A percentile compares a stretch with the other conserved stretches of the same genome.
These are phyloP conservation scores for Brachionus asplanchnoidis DNA, from an alignment of 1,140 invertebrate genomes.

Conservation along the genomic window DNA sequence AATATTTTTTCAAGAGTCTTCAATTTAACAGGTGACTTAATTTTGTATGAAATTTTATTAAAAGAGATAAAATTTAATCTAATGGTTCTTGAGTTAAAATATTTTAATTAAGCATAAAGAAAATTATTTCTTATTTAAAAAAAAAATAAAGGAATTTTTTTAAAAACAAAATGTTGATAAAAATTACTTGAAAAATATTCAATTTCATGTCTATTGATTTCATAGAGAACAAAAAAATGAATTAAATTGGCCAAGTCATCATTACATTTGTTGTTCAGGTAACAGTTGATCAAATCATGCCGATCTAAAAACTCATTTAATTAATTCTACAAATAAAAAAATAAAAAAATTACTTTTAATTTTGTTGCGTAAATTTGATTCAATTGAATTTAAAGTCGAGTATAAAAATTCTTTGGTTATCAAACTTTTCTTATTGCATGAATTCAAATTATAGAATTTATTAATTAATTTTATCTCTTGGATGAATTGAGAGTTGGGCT, in stretches of 20 bases:
- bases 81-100: too few species aligned
- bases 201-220: slow-evolving; percentile 14
- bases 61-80: too few species aligned
- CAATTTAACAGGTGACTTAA: too few species aligned
- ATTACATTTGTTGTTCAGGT: not conserved
- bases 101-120: too few species aligned
- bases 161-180: not conserved
- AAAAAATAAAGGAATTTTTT: not conserved
- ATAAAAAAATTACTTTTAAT: slow-evolving; percentile 22
- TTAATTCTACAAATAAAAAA: not conserved
- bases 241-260: not conserved
- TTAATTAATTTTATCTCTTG: slow-evolving; percentile 17
- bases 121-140: not conserved
- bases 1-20: too few species aligned
- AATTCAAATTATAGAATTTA: slow-evolving; percentile 15
- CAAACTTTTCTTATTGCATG: not conserved
- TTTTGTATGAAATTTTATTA: too few species aligned
- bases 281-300: slow-evolving; percentile 20
- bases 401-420: slow-evolving; percentile 33
- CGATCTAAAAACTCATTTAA: not conserved
- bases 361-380: not conserved
- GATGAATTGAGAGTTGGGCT: slow-evolving; percentile 2
- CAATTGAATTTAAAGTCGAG: slow-evolving; percentile 4
- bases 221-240: slow-evolving; percentile 9
- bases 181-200: slow-evolving; percentile 36